Percentiles rank a stretch among this genome's conserved stretches.
Conservation (phyloP, 2,797 vertebrate species). For the Fringilla coelebs region DNA sequence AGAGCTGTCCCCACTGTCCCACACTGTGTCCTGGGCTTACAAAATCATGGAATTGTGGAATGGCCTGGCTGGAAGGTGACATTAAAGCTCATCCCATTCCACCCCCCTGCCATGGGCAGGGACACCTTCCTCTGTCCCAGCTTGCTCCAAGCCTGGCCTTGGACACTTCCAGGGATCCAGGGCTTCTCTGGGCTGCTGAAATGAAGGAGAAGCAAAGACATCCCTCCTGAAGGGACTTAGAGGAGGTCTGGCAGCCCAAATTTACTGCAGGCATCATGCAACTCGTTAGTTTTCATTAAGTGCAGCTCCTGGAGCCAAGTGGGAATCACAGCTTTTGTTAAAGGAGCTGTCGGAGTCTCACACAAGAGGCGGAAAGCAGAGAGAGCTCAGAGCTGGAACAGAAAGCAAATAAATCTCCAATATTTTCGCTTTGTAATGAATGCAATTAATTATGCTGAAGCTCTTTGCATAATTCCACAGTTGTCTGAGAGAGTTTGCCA, state of each 20-base stretch:
- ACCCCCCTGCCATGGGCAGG: not conserved
- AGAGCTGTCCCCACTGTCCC: not conserved
- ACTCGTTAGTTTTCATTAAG: not conserved
- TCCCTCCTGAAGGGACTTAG: not conserved
- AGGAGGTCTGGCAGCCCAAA: not conserved
- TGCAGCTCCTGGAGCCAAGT: not conserved
- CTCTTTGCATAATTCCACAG: not conserved
- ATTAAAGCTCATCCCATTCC: rapidly evolving
- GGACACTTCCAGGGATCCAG: not conserved
- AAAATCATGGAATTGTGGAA: not conserved
- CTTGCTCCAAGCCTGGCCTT: not conserved
- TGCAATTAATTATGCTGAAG: not conserved
- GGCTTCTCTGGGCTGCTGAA: not conserved
- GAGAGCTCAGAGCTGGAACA: not conserved
- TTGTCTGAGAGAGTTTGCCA: not conserved
- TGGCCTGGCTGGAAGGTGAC: not conserved
- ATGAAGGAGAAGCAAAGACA: not conserved
- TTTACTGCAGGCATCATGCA: not conserved
- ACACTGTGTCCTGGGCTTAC: not conserved
- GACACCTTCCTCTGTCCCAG: not conserved
- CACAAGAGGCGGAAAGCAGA: not conserved
- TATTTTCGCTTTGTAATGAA: not conserved
- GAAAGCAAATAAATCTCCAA: conserved; percentile 8
- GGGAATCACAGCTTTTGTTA: not conserved
- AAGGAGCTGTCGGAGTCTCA: not conserved